Conservation (phyloP, 2,888 invertebrate genomes). For the Lochmaea capreae region DNA sequence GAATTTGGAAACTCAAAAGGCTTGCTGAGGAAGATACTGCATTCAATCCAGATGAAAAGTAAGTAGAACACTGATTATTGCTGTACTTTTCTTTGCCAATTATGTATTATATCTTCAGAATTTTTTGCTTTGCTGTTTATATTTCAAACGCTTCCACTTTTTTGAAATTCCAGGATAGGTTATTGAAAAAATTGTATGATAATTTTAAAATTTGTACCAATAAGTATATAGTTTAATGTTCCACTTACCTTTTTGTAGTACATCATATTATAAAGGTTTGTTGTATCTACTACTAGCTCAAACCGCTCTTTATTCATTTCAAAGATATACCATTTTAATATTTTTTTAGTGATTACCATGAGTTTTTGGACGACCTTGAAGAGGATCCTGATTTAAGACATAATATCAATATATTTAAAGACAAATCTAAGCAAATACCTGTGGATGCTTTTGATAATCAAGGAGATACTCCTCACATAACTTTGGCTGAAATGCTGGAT, state of each 20-base stretch:
- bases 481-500: conserved; percentile 93
- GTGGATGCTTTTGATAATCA: conserved; percentile 72
- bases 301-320: too few species aligned
- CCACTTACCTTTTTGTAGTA: too few species aligned
- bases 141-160: too few species aligned
- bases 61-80: conserved; percentile 40
- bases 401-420: conserved; percentile 93
- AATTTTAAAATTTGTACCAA: too few species aligned
- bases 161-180: neutral
- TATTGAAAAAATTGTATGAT: conserved; percentile 15
- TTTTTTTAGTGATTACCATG: conserved; percentile 84
- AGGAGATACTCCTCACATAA: conserved; percentile 77
- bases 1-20: conserved; percentile 93
- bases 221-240: too few species aligned
- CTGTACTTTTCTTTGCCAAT: too few species aligned
- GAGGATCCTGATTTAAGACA: conserved; percentile 92
- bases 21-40: conserved; percentile 77
- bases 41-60: conserved; percentile 74
- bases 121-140: too few species aligned
- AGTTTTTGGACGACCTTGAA: conserved; percentile 97
- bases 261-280: too few species aligned
- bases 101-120: too few species aligned
- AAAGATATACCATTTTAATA: neutral
- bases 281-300: too few species aligned
- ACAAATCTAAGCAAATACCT: conserved; percentile 67